These are phyloP conservation scores for Sander lucioperca DNA, from an alignment of 2,113 vertebrate species.

Conservation along the genomic window DNA sequence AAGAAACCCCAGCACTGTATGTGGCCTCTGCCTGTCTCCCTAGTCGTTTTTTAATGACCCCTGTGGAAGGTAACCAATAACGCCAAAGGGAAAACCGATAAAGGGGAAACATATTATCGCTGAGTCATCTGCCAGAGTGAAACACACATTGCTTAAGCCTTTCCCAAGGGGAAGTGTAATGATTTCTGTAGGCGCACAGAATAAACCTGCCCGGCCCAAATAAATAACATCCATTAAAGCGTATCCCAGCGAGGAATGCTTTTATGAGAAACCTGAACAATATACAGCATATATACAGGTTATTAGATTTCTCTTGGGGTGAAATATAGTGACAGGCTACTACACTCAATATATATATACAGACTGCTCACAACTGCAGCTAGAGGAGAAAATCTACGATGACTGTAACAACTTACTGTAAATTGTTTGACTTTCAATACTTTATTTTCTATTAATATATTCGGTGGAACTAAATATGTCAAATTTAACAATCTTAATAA, in stretches of 20 bases:
- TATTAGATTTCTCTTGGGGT: slow-evolving; percentile 69
- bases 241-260: slow-evolving; percentile 58
- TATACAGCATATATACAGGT: slow-evolving; percentile 65
- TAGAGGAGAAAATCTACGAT: slow-evolving; percentile 27
- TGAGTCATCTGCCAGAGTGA: slow-evolving; percentile 68
- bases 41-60: slow-evolving; percentile 69
- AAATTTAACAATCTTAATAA: background rate
- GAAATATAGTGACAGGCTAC: slow-evolving; percentile 59
- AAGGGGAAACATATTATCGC: slow-evolving; percentile 63
- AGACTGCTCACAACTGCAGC: slow-evolving; percentile 25
- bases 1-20: background rate
- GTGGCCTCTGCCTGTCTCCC: slow-evolving; percentile 15
- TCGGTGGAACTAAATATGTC: background rate
- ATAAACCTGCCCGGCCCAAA: slow-evolving; percentile 74
- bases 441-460: background rate
- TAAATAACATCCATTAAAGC: slow-evolving; percentile 76
- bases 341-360: slow-evolving; percentile 46
- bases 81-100: slow-evolving; percentile 52
- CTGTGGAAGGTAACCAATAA: slow-evolving; percentile 64
- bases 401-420: slow-evolving; percentile 16
- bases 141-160: slow-evolving; percentile 29
- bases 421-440: slow-evolving; percentile 29
- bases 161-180: slow-evolving; percentile 61
- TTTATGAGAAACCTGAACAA: slow-evolving; percentile 72
- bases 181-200: slow-evolving; percentile 68